A percentile compares a stretch with the other conserved stretches of the same genome.
phyloP scores from a whole-genome alignment of 2,797 vertebrate species.

The Benthosema pterotum region DNA sequence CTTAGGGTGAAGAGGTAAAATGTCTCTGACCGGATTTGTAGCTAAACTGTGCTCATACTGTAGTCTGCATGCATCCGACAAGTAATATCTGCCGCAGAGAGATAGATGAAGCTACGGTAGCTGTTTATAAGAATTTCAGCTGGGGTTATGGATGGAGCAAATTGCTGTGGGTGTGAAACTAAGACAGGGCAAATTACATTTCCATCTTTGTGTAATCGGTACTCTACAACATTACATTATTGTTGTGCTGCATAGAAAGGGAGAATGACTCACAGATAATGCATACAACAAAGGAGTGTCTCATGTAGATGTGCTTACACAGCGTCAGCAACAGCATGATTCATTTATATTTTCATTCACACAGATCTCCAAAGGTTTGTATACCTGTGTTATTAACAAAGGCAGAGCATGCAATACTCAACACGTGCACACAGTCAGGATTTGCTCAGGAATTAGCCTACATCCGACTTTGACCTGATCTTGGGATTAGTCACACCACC shows the following conservation, averaged over 20 bases:
- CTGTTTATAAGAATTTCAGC: constrained; percentile 24
- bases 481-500: constrained; percentile 15
- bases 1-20: constrained; percentile 23
- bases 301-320: constrained; percentile 28
- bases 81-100: not conserved
- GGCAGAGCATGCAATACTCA: constrained; percentile 31
- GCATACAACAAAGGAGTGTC: constrained; percentile 34
- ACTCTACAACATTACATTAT: not conserved
- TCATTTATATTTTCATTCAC: constrained; percentile 57
- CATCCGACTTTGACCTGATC: constrained; percentile 5
- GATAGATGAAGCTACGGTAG: not conserved
- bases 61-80: not conserved
- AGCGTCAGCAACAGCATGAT: constrained; percentile 50
- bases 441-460: constrained; percentile 14
- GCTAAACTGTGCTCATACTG: too few relatives aligned
- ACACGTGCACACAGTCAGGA: constrained; percentile 37
- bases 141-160: constrained; percentile 17
- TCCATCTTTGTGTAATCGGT: constrained; percentile 19
- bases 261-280: constrained; percentile 1
- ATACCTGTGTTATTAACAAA: constrained; percentile 58
- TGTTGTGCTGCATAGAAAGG: not conserved
- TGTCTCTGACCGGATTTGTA: constrained; percentile 9
- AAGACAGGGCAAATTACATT: constrained; percentile 17
- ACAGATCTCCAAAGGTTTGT: constrained; percentile 40
- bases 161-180: constrained; percentile 13